Conservation (phyloP, 2,113 vertebrate species). For the Oreochromis spilurus region DNA sequence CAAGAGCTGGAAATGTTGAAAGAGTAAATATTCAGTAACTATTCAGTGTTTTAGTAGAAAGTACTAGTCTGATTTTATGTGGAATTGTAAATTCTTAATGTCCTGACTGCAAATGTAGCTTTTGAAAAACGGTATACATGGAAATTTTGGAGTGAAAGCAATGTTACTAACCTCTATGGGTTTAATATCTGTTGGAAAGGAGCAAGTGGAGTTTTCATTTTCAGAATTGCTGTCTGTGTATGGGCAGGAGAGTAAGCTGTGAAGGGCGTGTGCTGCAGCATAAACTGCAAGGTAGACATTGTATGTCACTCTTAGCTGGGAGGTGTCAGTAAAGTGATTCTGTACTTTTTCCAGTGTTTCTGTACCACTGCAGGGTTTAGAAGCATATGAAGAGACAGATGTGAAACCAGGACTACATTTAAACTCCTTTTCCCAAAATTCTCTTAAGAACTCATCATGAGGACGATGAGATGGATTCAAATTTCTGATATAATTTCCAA, state of each 20-base stretch:
- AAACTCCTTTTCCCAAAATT: slow-evolving; percentile 65
- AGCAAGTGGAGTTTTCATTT: slow-evolving; percentile 26
- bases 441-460: slow-evolving; percentile 38
- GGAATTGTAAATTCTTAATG: neutral
- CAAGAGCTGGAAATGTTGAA: slow-evolving; percentile 52
- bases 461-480: slow-evolving; percentile 51
- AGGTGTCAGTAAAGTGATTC: slow-evolving; percentile 57
- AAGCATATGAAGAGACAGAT: neutral
- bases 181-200: slow-evolving; percentile 29
- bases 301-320: slow-evolving; percentile 53
- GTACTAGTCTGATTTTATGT: neutral
- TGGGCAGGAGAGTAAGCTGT: slow-evolving; percentile 50
- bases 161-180: slow-evolving; percentile 39
- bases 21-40: neutral
- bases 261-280: slow-evolving; percentile 63
- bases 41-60: neutral
- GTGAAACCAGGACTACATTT: slow-evolving; percentile 21
- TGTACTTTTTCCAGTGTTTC: slow-evolving; percentile 55
- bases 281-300: slow-evolving; percentile 71
- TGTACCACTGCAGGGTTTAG: slow-evolving; percentile 49
- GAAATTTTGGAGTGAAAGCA: neutral
- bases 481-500: slow-evolving; percentile 49
- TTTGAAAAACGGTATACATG: neutral
- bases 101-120: neutral
- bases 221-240: neutral